phyloP scores from a whole-genome alignment of 2,888 invertebrate genomes.

The Callosobruchus maculatus region DNA sequence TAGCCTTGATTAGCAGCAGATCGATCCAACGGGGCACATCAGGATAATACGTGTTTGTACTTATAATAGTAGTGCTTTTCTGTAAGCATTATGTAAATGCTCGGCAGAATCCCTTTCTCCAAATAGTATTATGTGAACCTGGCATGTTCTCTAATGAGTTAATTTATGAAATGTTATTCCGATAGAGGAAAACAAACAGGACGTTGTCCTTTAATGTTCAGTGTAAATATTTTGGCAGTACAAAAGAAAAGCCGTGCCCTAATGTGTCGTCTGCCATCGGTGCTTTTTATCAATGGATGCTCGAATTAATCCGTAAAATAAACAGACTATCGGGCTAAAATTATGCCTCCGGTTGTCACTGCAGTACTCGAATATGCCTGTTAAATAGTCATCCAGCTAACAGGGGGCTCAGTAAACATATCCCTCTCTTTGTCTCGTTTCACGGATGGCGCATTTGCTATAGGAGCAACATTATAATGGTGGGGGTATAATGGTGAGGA shows the following conservation, averaged over 20 bases:
- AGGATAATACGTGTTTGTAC: slow-evolving; percentile 37
- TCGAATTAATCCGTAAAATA: slow-evolving; percentile 41
- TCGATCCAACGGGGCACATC: slow-evolving; percentile 29
- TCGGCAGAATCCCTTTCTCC: slow-evolving; percentile 45
- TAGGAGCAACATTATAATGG: too few relatives aligned
- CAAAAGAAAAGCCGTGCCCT: slow-evolving; percentile 30
- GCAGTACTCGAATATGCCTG: slow-evolving; percentile 3
- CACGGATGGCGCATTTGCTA: too few relatives aligned
- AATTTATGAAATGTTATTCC: slow-evolving; percentile 50
- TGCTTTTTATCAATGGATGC: slow-evolving; percentile 31
- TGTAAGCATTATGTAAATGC: slow-evolving; percentile 45
- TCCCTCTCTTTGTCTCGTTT: neutral
- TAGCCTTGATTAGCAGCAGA: neutral
- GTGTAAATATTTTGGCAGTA: slow-evolving; percentile 44
- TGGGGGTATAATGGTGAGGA: too few relatives aligned
- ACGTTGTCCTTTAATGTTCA: slow-evolving; percentile 43
- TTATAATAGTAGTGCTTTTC: slow-evolving; percentile 42
- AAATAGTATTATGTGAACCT: slow-evolving; percentile 44
- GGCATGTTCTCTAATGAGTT: slow-evolving; percentile 47
- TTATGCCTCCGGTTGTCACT: slow-evolving; percentile 25
- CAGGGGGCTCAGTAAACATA: neutral
- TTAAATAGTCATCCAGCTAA: neutral
- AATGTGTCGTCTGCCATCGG: slow-evolving; percentile 36
- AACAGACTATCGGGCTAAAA: slow-evolving; percentile 32
- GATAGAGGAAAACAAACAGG: slow-evolving; percentile 30